A percentile compares a stretch with the other conserved stretches of the same genome.
Conservation (phyloP, 1,140 invertebrate genomes). For the Leptinotarsa texana region DNA sequence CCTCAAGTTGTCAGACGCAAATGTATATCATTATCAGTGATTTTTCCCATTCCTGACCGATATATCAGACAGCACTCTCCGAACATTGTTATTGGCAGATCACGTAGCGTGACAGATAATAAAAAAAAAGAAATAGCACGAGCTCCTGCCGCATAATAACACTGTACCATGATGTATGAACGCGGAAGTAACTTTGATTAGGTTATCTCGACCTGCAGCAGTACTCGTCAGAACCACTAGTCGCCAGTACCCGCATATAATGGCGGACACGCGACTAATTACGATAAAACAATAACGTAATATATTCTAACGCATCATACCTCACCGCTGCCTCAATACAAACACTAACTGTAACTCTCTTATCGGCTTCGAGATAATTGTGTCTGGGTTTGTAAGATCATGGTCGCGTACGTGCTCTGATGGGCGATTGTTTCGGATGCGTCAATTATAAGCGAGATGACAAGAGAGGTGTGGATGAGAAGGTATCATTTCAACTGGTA, state of each 20-base stretch:
- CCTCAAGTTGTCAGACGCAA: too few relatives aligned
- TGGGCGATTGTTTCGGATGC: background rate
- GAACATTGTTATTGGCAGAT: background rate
- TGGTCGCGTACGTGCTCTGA: background rate
- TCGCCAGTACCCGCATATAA: background rate
- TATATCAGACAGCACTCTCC: background rate
- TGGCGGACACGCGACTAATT: background rate
- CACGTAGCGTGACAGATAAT: background rate
- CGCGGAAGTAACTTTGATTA: conserved; percentile 4
- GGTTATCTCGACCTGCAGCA: background rate
- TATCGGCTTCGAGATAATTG: background rate
- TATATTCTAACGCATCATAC: conserved; percentile 2
- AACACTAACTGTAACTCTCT: conserved; percentile 3
- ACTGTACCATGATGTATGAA: background rate
- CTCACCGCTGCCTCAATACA: background rate
- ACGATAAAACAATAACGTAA: conserved; percentile 6
- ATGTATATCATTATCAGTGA: background rate
- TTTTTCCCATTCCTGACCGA: background rate
- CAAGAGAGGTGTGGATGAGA: too few relatives aligned
- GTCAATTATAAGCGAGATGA: too few relatives aligned
- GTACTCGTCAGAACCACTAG: conserved; percentile 5
- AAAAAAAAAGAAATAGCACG: background rate
- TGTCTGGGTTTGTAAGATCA: conserved; percentile 5
- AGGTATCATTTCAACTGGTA: too few relatives aligned
- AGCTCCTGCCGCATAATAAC: background rate